phyloP scores from a whole-genome alignment of 2,888 invertebrate species.

The Julus scandinavius region DNA sequence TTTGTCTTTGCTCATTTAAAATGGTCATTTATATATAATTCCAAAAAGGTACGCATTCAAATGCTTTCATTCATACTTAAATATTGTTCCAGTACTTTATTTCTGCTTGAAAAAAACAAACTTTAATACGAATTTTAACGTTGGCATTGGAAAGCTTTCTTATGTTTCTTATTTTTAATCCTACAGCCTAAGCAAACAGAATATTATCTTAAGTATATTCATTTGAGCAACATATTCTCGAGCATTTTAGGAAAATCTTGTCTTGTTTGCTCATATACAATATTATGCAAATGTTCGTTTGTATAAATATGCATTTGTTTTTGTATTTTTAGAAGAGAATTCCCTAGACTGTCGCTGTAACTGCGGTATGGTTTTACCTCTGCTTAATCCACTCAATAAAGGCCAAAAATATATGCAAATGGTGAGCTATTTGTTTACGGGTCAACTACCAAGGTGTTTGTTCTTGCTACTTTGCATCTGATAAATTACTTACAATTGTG shows the following conservation, averaged over 20 bases:
- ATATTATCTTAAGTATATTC: too few species aligned
- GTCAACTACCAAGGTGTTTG: background rate
- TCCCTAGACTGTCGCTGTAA: slow-evolving; percentile 57
- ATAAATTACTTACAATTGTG: background rate
- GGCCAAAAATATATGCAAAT: slow-evolving; percentile 49
- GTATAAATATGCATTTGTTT: slow-evolving; percentile 2
- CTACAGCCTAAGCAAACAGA: background rate
- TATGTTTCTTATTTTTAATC: background rate
- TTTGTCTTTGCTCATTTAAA: too few species aligned
- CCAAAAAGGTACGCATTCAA: too few species aligned
- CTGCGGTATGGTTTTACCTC: slow-evolving; percentile 56
- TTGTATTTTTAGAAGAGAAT: slow-evolving; percentile 52
- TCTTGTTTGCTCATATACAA: background rate
- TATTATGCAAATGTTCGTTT: background rate
- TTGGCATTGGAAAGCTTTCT: background rate
- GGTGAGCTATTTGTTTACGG: slow-evolving; percentile 44
- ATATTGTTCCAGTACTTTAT: too few species aligned
- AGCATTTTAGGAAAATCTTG: background rate
- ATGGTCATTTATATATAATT: too few species aligned
- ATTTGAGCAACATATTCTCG: too few species aligned
- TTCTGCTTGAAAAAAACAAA: background rate
- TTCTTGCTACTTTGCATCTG: background rate
- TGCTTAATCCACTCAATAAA: slow-evolving; percentile 38
- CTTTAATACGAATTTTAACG: too few species aligned
- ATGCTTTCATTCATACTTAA: too few species aligned